phyloP scores from a whole-genome alignment of 2,888 invertebrate species.

The Nysson spinosus region DNA sequence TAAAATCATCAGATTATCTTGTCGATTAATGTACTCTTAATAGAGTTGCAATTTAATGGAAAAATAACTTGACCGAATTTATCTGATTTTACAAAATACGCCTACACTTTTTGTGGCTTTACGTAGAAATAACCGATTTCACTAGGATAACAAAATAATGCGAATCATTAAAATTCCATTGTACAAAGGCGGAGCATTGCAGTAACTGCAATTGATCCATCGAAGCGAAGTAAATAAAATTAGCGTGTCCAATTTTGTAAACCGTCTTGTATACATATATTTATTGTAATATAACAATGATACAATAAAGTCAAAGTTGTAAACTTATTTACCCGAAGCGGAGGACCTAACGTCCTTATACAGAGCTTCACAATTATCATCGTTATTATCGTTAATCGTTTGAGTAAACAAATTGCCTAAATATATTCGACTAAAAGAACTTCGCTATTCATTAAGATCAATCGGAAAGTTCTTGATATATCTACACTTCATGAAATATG shows the following conservation, averaged over 20 bases:
- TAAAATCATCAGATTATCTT: too few relatives aligned
- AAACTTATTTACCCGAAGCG: constrained; percentile 47
- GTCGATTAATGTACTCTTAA: too few relatives aligned
- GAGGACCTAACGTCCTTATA: constrained; percentile 45
- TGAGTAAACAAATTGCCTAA: constrained; percentile 42
- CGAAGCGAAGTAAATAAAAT: constrained; percentile 32
- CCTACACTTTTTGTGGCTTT: too few relatives aligned
- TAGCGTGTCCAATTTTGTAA: constrained; percentile 42
- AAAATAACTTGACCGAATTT: too few relatives aligned
- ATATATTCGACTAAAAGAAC: constrained; percentile 33
- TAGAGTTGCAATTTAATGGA: too few relatives aligned
- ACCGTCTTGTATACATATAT: constrained; percentile 49
- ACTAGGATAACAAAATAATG: too few relatives aligned
- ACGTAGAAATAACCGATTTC: too few relatives aligned
- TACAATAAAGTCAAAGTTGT: constrained; percentile 46
- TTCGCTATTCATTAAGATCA: constrained; percentile 19
- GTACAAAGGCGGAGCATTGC: too few relatives aligned
- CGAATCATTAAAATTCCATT: too few relatives aligned
- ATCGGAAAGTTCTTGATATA: constrained; percentile 29
- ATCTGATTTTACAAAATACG: too few relatives aligned
- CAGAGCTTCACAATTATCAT: constrained; percentile 38
- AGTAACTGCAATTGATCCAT: too few relatives aligned
- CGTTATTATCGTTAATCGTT: constrained; percentile 32
- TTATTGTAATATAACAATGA: constrained; percentile 51
- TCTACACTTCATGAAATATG: constrained; percentile 26